phyloP scores from a whole-genome alignment of 2,888 invertebrate species.

The Teleiodes luculella region DNA sequence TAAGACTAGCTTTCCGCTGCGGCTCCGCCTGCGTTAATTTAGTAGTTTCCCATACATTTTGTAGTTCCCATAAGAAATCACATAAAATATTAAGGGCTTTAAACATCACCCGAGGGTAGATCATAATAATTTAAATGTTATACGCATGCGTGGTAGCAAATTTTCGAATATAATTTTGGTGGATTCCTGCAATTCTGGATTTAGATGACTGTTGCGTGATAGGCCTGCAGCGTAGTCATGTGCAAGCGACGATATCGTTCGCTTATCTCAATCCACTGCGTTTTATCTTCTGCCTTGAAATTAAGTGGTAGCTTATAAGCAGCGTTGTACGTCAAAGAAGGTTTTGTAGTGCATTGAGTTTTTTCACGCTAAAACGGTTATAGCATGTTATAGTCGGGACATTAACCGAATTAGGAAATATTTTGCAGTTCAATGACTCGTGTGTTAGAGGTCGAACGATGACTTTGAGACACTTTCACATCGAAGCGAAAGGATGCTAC shows the following conservation, averaged over 20 bases:
- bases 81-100: not conserved
- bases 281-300: not conserved
- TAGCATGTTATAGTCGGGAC: conserved; percentile 35
- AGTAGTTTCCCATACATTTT: too few relatives aligned
- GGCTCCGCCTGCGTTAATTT: too few relatives aligned
- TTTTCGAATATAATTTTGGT: conserved; percentile 45
- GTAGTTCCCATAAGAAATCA: conserved; percentile 1
- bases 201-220: conserved; percentile 21
- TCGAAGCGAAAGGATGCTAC: not conserved
- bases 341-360: not conserved
- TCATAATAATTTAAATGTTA: conserved; percentile 49
- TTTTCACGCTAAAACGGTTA: not conserved
- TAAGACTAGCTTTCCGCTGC: too few relatives aligned
- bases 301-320: too few relatives aligned
- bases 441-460: conserved; percentile 52
- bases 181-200: conserved; percentile 45
- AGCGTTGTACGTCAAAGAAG: not conserved
- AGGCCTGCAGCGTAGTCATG: not conserved
- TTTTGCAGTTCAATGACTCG: conserved; percentile 67
- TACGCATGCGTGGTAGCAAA: conserved; percentile 63
- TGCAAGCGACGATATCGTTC: not conserved
- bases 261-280: not conserved
- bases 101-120: conserved; percentile 19
- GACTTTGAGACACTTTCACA: conserved; percentile 3
- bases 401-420: conserved; percentile 73